Evolutionary conservation across 1,140 invertebrate genomes (phyloP), one percentile per base, ranked within the genome.

Genomic region (Brachionus koreanus): DNA sequence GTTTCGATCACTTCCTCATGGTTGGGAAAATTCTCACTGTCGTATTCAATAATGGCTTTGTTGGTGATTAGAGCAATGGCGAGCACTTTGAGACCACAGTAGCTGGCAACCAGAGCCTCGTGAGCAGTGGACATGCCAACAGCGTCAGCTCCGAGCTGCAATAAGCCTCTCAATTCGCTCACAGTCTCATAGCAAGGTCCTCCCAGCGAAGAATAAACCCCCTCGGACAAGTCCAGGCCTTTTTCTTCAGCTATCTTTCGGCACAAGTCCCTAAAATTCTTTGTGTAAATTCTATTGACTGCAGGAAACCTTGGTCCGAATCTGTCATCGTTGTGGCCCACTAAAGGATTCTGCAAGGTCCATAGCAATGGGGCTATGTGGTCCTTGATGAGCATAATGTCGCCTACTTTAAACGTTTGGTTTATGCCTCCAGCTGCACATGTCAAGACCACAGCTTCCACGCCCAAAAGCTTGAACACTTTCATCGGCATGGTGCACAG

Each of bases 391-490:
- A 98, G 90, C 95, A 98, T 97, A 19, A 98, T 92, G 87, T 98
- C 96, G 5, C 96, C 96, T 23, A 95, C 93, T 85, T 93, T 92
- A 87, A 91, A 98, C 5, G 90, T 90, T 0, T 92, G 90, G 87
- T 98, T 97, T 9, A 98, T 88, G 69, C 95, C 95, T 5, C 97
- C 97, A 2, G 95, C 95, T 0, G 96, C 96, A 88, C 98, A 98
- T 0, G 96, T 97, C 2, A 94, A 92, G 82, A 98, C 92, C 61
- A 98, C 86, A 79, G 93, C 92, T 69, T 92, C 92, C 0, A 96
- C 92, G 1, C 96, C 96, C 42, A 97, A 89, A 19, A 97, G 89
- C 87, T 96, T 96, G 94, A 98, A 96, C 10, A 98, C 94, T 83
- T 96, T 91, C 2, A 98, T 92, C 9, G 96, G 95, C 91, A 98